Conservation (phyloP, 2,888 invertebrate genomes). For the Nudaria mundana region DNA sequence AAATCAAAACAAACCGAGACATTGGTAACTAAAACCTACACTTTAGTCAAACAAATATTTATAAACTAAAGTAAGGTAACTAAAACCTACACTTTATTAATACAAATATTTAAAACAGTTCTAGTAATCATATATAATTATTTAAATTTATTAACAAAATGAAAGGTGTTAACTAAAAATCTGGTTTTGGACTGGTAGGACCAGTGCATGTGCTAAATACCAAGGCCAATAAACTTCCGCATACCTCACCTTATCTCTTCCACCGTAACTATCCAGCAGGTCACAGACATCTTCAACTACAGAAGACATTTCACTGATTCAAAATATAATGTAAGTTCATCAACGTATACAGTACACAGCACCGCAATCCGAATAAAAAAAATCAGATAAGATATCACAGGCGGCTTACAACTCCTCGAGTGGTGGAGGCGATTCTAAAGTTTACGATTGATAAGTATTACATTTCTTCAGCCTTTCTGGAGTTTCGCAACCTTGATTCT, state of each 20-base stretch:
- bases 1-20: too few relatives aligned
- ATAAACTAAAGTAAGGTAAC: too few relatives aligned
- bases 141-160: neutral
- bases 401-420: conserved; percentile 7
- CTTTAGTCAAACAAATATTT: too few relatives aligned
- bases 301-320: conserved; percentile 52
- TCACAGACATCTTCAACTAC: conserved; percentile 83
- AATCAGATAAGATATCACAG: conserved; percentile 39
- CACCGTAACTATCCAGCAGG: conserved; percentile 89
- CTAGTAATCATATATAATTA: too few relatives aligned
- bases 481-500: conserved; percentile 43
- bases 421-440: conserved; percentile 32
- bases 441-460: conserved; percentile 53
- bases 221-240: conserved; percentile 57
- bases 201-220: conserved; percentile 41
- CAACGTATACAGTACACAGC: too few relatives aligned
- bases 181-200: conserved; percentile 41
- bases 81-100: too few relatives aligned
- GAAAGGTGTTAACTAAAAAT: conserved; percentile 2
- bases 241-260: conserved; percentile 89
- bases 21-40: too few relatives aligned
- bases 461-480: conserved; percentile 57
- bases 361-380: conserved; percentile 6
- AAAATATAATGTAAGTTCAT: conserved; percentile 14
- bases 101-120: too few relatives aligned